Percentiles rank a stretch among this genome's conserved stretches.
phyloP scores from a whole-genome alignment of 2,797 vertebrate genomes.

The Podargus strigoides region DNA sequence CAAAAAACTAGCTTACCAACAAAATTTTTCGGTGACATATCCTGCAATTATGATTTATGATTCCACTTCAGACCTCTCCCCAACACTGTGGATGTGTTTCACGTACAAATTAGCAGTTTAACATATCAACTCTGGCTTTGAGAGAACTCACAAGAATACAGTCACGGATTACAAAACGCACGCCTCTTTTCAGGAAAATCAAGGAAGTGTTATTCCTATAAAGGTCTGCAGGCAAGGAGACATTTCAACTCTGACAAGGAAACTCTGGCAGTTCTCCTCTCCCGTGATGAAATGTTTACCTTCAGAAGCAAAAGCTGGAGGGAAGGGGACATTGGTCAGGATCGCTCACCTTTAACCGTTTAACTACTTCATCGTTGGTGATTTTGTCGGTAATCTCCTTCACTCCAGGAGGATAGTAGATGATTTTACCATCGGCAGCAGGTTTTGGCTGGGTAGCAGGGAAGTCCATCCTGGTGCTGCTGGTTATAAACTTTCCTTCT shows the following conservation, averaged over 20 bases:
- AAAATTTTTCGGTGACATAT: background rate
- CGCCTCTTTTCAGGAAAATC: background rate
- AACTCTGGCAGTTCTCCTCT: background rate
- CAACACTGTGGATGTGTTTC: background rate
- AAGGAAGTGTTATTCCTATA: background rate
- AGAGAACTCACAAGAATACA: background rate
- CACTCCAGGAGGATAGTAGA: conserved; percentile 95
- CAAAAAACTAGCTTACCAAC: background rate
- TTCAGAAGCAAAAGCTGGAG: background rate
- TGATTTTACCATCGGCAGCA: conserved; percentile 87
- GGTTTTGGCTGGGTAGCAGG: conserved; percentile 86
- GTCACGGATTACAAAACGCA: background rate
- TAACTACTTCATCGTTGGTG: conserved; percentile 97
- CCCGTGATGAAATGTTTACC: background rate
- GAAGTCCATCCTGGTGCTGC: conserved; percentile 91
- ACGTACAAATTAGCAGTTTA: background rate
- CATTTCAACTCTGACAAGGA: background rate
- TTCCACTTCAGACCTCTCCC: background rate
- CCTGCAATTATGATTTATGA: background rate
- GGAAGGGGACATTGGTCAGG: background rate
- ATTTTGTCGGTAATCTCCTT: conserved; percentile 99
- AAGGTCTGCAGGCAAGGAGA: background rate
- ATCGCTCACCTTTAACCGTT: conserved; percentile 89
- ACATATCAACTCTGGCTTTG: background rate
- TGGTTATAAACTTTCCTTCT: conserved; percentile 76